These are phyloP conservation scores for Torymus tubicola DNA, from an alignment of 2,888 invertebrate species.

Conservation along the genomic window DNA sequence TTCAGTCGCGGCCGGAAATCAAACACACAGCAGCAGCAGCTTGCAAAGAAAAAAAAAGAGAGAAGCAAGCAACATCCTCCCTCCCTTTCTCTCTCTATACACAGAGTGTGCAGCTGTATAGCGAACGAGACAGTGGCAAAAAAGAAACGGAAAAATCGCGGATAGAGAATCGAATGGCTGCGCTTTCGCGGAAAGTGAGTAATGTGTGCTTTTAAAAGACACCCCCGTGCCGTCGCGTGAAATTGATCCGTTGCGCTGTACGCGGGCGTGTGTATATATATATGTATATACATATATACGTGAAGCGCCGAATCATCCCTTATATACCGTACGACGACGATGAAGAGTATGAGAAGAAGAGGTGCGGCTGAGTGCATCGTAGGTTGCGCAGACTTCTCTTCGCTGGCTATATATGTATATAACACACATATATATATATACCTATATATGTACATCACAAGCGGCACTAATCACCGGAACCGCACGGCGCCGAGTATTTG, in stretches of 20 bases:
- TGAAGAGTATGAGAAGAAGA: no score
- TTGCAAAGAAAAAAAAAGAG: neutral
- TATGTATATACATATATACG: neutral
- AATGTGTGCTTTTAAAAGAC: constrained; percentile 43
- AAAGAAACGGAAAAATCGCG: no score
- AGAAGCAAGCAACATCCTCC: neutral
- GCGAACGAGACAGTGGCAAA: no score
- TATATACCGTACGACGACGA: neutral
- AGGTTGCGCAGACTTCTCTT: neutral
- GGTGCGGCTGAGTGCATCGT: neutral
- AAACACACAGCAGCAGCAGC: constrained; percentile 6
- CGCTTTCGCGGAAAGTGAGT: constrained; percentile 21
- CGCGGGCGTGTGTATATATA: neutral
- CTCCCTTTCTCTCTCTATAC: no score
- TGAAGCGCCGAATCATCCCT: neutral
- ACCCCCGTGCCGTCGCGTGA: constrained; percentile 25
- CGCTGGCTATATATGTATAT: neutral
- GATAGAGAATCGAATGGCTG: no score
- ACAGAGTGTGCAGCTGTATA: neutral
- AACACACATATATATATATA: no score
- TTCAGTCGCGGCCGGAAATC: constrained; percentile 31
- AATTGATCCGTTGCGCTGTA: constrained; percentile 28
- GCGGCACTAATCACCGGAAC: constrained; percentile 29
- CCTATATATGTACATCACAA: constrained; percentile 1
- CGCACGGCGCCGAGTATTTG: neutral